Evolutionary conservation across 2,113 vertebrate species (phyloP).

Genomic region (Sylvia atricapilla): DNA sequence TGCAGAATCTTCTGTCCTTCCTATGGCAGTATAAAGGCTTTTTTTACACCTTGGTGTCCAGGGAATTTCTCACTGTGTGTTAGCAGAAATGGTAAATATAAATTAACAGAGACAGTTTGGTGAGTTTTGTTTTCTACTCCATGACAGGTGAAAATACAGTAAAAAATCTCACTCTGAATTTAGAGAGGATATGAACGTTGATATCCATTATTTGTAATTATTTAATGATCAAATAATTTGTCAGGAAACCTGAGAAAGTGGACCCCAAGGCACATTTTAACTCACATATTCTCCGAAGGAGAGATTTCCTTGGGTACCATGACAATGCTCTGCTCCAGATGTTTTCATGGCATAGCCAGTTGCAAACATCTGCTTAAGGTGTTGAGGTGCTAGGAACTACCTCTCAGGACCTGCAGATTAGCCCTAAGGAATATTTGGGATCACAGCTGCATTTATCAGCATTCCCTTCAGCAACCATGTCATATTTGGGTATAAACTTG

Average conservation of each 20-base stretch:
- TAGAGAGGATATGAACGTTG: background rate
- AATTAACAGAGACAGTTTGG: background rate
- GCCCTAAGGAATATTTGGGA: background rate
- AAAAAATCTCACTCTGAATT: background rate
- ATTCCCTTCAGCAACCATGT: background rate
- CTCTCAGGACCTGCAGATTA: background rate
- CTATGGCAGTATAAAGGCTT: background rate
- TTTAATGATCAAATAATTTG: background rate
- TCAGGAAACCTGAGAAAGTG: background rate
- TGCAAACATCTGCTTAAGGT: background rate
- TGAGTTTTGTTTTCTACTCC: background rate
- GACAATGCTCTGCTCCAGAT: background rate
- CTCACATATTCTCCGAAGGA: background rate
- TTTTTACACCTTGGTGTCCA: conserved; percentile 11
- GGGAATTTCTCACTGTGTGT: background rate
- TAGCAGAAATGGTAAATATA: background rate
- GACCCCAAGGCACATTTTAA: background rate
- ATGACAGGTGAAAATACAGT: background rate
- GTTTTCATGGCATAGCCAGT: background rate
- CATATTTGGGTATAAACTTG: background rate
- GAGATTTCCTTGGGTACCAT: background rate
- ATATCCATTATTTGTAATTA: background rate
- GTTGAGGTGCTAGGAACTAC: background rate
- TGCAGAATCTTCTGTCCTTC: background rate
- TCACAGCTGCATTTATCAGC: background rate